A percentile compares a stretch with the other conserved stretches of the same genome.
Evolutionary conservation across 2,888 invertebrate genomes (phyloP).

Genomic region (Apocheima hispidaria): DNA sequence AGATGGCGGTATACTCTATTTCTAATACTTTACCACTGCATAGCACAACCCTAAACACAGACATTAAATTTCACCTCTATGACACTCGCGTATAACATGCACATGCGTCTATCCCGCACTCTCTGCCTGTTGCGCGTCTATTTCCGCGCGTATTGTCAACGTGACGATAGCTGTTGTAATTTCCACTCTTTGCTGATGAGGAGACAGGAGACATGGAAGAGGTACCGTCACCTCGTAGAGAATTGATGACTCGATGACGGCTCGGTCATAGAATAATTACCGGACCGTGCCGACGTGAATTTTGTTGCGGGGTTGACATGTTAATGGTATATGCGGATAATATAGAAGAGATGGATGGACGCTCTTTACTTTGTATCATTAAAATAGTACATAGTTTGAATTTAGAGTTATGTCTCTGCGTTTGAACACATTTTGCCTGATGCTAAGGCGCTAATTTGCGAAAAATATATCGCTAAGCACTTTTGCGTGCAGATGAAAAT

Average conservation of each 20-base stretch:
- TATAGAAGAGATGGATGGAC: not conserved
- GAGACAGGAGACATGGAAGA: constrained; percentile 11
- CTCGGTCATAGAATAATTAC: constrained; percentile 18
- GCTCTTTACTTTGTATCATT: not conserved
- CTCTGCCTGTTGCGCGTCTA: constrained; percentile 7
- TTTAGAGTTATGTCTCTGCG: too few relatives aligned
- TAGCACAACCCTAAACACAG: not conserved
- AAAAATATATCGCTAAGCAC: too few relatives aligned
- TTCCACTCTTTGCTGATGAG: constrained; percentile 9
- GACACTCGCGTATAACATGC: not conserved
- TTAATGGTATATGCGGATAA: not conserved
- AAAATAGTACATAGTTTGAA: too few relatives aligned
- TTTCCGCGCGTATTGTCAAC: constrained; percentile 7
- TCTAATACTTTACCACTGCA: not conserved
- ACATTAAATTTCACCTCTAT: not conserved
- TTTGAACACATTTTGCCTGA: too few relatives aligned
- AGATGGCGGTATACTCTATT: too few relatives aligned
- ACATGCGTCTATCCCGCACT: not conserved
- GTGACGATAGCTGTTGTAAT: constrained; percentile 12
- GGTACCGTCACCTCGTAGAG: constrained; percentile 3
- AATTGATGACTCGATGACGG: constrained; percentile 14
- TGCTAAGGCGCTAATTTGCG: too few relatives aligned
- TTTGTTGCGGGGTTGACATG: not conserved
- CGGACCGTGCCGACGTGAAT: not conserved
- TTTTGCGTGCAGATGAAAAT: too few relatives aligned